Base-by-base conservation (phyloP, 1,140 invertebrate species). In the Drosophila sulfurigaster region DNA sequence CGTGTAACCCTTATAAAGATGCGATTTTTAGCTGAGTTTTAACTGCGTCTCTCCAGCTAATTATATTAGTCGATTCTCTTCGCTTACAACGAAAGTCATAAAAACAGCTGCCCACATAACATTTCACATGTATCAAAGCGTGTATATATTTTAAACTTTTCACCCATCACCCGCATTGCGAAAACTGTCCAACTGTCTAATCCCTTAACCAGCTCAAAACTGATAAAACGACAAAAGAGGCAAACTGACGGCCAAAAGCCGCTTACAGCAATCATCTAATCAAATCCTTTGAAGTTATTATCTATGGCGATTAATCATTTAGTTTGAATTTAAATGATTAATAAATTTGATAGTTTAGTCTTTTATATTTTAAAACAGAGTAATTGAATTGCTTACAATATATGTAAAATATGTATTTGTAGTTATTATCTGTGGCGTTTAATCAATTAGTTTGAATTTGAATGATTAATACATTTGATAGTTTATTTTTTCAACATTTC, bases 51-150 rank as follows among this genome's bases (percentile, higher is more conserved):
- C 49, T 41, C 52, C 49, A 48, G 81, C 85, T 89, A 89, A 88
- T 90, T 88, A 81, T 88, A 85, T 89, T 75, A 79, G 62, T 46
- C 65, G 79, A 77, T 54, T 63, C 65, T 69, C 52, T 73, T 35
- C 79, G 49, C 77, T 71, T 56, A 66, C 63, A 78, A 60, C 57
- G 58, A 38, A 75, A 87, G 79, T 89, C 85, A 79, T 89, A 88
- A 88, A 88, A 88, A 81, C 85, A 88, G 85, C 85, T 88, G 85
- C 78, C 85, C 85, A 81, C 78, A 81, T 88, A 25, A 75, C 28
- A 15, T 35, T 11, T 11, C 5, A 43, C 11, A n/a, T 63, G 15
- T 51, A 28, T 10, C n/a, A 7, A 38, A 38, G 16, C 8, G 15
- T 6, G 7, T 7, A 38, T 10, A 25, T 20, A 73, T 81, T 75